Conservation (phyloP, 92 coral and sea anemone genomes). For the Actinernus sp. region DNA sequence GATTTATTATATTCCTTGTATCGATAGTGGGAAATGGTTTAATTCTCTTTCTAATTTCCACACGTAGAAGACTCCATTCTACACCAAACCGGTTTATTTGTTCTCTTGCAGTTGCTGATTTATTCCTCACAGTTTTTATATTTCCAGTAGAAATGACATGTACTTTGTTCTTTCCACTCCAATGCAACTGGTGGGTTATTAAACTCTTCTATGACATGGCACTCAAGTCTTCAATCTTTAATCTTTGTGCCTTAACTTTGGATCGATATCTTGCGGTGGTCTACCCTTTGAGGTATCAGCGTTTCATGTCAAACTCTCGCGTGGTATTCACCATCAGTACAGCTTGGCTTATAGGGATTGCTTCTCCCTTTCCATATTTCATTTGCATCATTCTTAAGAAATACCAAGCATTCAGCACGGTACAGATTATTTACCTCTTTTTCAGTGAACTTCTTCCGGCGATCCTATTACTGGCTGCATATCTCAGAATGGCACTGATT, state of each 20-base stretch:
- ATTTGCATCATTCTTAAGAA: neutral
- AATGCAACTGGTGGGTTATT: neutral
- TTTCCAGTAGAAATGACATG: neutral
- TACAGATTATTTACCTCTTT: neutral
- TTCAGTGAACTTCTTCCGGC: neutral
- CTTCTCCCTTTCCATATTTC: neutral
- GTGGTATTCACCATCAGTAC: neutral
- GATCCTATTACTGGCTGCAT: neutral
- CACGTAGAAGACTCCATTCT: neutral
- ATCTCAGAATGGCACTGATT: neutral
- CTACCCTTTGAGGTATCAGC: neutral
- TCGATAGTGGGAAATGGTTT: neutral
- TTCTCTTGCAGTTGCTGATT: neutral
- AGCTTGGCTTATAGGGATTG: neutral
- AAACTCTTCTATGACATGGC: neutral
- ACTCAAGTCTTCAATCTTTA: neutral
- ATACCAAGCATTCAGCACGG: neutral
- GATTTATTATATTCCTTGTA: neutral
- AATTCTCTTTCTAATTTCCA: neutral
- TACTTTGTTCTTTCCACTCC: neutral
- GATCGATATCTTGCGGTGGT: neutral
- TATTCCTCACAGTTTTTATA: neutral
- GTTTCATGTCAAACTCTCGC: neutral
- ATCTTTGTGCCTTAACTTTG: neutral
- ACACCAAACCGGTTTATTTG: neutral